These are phyloP conservation scores for Pongo abelii DNA, from an alignment of 2,113 vertebrate genomes.

Conservation along the genomic window DNA sequence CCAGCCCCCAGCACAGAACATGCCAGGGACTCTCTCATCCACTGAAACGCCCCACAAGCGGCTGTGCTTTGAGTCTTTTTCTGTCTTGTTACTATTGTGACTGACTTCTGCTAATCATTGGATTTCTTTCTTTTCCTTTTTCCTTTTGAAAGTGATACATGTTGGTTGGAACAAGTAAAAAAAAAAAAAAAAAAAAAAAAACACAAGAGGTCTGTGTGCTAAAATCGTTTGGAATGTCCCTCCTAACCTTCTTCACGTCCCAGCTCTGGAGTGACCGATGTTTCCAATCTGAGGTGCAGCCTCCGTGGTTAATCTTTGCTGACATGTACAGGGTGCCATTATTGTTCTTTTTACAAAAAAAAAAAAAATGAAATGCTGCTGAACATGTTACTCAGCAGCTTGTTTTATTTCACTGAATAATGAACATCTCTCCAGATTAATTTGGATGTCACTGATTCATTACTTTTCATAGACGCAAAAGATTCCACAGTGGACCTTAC, in stretches of 20 bases:
- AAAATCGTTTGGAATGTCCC: fast-evolving
- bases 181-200: too few relatives aligned
- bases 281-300: not conserved
- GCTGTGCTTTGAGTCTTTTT: fast-evolving
- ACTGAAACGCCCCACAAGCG: fast-evolving
- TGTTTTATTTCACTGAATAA: not conserved
- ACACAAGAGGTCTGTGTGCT: fast-evolving
- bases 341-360: too few relatives aligned
- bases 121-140: not conserved
- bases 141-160: not conserved
- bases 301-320: not conserved
- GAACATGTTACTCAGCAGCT: fast-evolving
- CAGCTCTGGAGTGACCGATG: fast-evolving
- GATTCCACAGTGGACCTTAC: not conserved
- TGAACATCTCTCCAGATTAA: too few relatives aligned
- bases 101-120: not conserved
- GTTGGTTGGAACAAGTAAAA: not conserved
- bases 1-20: too few relatives aligned
- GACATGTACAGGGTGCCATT: fast-evolving
- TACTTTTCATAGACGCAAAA: too few relatives aligned
- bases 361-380: fast-evolving
- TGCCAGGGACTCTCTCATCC: fast-evolving
- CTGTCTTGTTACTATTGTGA: not conserved
- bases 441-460: fast-evolving
- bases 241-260: fast-evolving